A percentile compares a stretch with the other conserved stretches of the same genome.
These are phyloP conservation scores for Aeoliscus strigatus DNA, from an alignment of 2,797 vertebrate genomes.

Conservation along the genomic window DNA sequence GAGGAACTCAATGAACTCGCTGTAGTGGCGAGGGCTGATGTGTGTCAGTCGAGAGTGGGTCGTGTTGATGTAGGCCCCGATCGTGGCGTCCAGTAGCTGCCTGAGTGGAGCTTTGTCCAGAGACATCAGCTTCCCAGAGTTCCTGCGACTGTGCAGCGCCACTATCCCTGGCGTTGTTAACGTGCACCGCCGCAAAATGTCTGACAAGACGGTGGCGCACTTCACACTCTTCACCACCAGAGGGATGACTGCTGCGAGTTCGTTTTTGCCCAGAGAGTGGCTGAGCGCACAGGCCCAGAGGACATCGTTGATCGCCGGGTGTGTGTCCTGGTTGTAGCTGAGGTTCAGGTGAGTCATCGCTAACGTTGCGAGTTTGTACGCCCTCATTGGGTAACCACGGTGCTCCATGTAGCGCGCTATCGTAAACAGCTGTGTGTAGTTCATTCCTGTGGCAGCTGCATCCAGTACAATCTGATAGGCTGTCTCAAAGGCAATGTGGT, in stretches of 20 bases:
- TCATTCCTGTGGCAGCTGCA: conserved; percentile 92
- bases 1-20: conserved; percentile 98
- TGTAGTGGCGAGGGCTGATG: conserved; percentile 98
- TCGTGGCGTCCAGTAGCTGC: conserved; percentile 95
- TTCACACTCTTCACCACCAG: conserved; percentile 98
- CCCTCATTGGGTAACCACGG: conserved; percentile 93
- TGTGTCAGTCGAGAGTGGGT: conserved; percentile 97
- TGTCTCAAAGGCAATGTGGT: conserved; percentile 99
- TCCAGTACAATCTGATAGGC: conserved; percentile 99
- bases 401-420: conserved; percentile 99
- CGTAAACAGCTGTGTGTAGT: conserved; percentile 96
- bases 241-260: conserved; percentile 94
- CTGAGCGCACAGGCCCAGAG: conserved; percentile 97
- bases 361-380: conserved; percentile 95
- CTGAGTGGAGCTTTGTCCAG: conserved; percentile 96
- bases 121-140: conserved; percentile 96
- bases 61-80: conserved; percentile 96
- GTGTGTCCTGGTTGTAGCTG: conserved; percentile 99
- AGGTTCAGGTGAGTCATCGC: conserved; percentile 97
- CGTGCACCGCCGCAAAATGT: conserved; percentile 95
- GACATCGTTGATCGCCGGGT: conserved; percentile 98
- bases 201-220: conserved; percentile 96
- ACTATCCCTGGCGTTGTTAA: conserved; percentile 94
- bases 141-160: conserved; percentile 90
- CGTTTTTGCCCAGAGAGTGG: conserved; percentile 96